These are phyloP conservation scores for Habroteleia sp. DNA, from an alignment of 2,888 invertebrate genomes.

Conservation along the genomic window DNA sequence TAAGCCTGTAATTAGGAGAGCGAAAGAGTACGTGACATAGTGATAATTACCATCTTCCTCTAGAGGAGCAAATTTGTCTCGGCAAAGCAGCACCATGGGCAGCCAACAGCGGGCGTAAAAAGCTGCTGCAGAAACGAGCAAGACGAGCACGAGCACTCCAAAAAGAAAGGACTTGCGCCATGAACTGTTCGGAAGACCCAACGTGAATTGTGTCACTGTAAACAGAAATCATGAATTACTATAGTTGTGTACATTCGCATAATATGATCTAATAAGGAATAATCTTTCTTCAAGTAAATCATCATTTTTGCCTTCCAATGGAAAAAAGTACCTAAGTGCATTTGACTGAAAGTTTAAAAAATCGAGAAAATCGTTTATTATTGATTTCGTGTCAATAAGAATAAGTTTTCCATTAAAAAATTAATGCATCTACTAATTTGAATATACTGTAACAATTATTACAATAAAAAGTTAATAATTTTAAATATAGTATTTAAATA, in stretches of 20 bases:
- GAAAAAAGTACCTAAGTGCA: too few species aligned
- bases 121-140: slow-evolving; percentile 82
- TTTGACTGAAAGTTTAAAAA: too few species aligned
- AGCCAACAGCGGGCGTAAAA: slow-evolving; percentile 83
- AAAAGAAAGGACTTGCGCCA: slow-evolving; percentile 84
- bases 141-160: slow-evolving; percentile 81
- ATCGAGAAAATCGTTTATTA: too few species aligned
- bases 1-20: slow-evolving; percentile 64
- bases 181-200: slow-evolving; percentile 77
- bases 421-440: too few species aligned
- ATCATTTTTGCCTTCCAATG: too few species aligned
- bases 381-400: too few species aligned
- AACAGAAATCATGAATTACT: slow-evolving; percentile 52
- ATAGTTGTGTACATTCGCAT: not conserved
- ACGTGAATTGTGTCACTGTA: slow-evolving; percentile 74
- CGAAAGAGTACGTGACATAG: slow-evolving; percentile 58
- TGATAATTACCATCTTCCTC: slow-evolving; percentile 80
- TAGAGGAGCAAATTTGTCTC: slow-evolving; percentile 81
- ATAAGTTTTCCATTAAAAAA: too few species aligned
- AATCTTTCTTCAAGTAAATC: not conserved
- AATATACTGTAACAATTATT: too few species aligned
- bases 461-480: too few species aligned
- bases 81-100: slow-evolving; percentile 80
- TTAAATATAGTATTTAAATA: too few species aligned
- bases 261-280: too few species aligned